Conservation (phyloP, 2,797 vertebrate species). For the Percopsis omiscomaycus region DNA sequence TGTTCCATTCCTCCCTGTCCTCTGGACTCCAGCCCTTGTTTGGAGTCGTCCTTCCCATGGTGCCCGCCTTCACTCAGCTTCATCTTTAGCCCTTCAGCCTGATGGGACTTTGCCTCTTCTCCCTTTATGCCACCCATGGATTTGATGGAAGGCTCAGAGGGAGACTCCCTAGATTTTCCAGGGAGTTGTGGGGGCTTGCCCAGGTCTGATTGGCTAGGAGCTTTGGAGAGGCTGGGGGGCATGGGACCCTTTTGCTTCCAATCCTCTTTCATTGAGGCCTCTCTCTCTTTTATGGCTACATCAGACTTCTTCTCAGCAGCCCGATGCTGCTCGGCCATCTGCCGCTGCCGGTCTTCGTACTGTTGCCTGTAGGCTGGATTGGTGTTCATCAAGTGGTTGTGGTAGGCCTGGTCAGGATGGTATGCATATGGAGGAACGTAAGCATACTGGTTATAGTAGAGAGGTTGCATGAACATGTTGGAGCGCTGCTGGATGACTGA, state of each 20-base stretch:
- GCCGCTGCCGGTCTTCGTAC: conserved; percentile 91
- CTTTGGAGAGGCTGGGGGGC: conserved; percentile 92
- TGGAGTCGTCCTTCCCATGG: conserved; percentile 90
- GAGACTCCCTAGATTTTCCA: conserved; percentile 87
- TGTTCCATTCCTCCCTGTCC: conserved; percentile 87
- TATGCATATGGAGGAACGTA: conserved; percentile 96
- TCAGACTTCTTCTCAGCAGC: conserved; percentile 90
- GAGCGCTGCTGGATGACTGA: conserved; percentile 97
- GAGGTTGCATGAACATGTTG: conserved; percentile 98
- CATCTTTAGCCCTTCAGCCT: conserved; percentile 89
- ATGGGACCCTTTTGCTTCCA: conserved; percentile 95
- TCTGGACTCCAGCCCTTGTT: conserved; percentile 82
- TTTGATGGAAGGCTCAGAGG: conserved; percentile 84
- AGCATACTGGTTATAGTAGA: conserved; percentile 98
- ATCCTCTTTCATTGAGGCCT: conserved; percentile 87
- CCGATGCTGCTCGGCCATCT: conserved; percentile 88
- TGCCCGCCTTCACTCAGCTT: conserved; percentile 88
- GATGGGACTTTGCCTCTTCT: conserved; percentile 89
- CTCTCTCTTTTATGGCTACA: conserved; percentile 87
- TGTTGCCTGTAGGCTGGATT: conserved; percentile 92
- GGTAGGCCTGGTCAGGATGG: conserved; percentile 91
- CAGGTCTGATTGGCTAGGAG: conserved; percentile 88
- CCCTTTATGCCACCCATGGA: conserved; percentile 89
- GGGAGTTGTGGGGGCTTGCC: conserved; percentile 83
- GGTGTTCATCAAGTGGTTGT: conserved; percentile 91